Evolutionary conservation across 2,113 vertebrate species (phyloP), one percentile per base, ranked within the genome.

Genomic region (Pagrus major): DNA sequence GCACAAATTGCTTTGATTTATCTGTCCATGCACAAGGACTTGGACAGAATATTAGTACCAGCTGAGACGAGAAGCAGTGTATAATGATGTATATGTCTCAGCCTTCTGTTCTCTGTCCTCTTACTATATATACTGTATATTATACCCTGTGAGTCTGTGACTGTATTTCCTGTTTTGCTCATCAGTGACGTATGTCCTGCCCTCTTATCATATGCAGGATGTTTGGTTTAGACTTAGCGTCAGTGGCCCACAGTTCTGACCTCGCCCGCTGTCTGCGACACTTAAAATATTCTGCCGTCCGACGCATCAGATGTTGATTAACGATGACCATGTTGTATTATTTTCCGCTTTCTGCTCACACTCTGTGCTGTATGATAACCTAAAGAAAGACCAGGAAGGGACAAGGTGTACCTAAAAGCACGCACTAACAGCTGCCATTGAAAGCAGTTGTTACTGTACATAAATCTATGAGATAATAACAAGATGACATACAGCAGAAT

Each of bases 161-260:
- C 47, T 54, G 27, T 10, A 21, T 12, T 68, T 83, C 73, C 80
- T 84, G 73, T 65, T 61, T 52, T 33, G 16, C n/a, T 25, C 15
- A 65, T 49, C 8, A 6, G 25, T 74, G 64, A 71, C 52, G 60
- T 79, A 14, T 11, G 33, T 27, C 31, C 9, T 21, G 33, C 39
- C 21, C 21, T 60, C 33, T 49, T 52, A 69, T 80, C 76, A 59
- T 66, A 54, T 3, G 9, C 65, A 83, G 56, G 67, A 78, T 65
- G 68, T 69, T 47, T 49, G 7, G 33, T 23, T 55, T 52, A 11
- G n/a, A 58, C 29, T 35, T 39, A 16, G 52, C 49, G 5, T 18
- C 59, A 33, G 51, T 25, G 21, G 31, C 46, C 47, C 25, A 4
- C 23, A 39, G 60, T 29, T 42, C 12, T 35, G 20, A 31, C 21